Evolutionary conservation across 2,113 vertebrate species (phyloP).

Genomic region (Procavia capensis): DNA sequence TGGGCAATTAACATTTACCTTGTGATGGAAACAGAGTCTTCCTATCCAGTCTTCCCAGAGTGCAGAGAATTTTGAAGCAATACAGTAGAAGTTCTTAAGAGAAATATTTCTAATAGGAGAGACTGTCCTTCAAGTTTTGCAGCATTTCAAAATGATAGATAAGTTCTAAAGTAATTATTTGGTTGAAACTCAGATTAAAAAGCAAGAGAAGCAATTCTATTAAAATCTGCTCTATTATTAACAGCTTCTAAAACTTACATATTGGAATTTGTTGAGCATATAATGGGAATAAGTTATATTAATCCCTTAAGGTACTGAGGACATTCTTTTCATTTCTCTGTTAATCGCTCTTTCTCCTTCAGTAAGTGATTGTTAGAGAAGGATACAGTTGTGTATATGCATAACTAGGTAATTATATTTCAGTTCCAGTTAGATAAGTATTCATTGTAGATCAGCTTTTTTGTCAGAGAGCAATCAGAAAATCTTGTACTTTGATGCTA

Average conservation of each 20-base stretch:
- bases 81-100: slow-evolving; percentile 6
- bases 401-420: not conserved
- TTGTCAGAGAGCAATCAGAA: not conserved
- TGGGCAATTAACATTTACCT: not conserved
- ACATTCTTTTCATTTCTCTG: not conserved
- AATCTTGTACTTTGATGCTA: not conserved
- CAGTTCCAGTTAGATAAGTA: not conserved
- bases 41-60: slow-evolving; percentile 15
- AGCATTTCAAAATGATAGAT: slow-evolving; percentile 8
- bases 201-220: not conserved
- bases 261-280: not conserved
- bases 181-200: not conserved
- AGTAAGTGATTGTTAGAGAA: slow-evolving; percentile 8
- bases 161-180: not conserved
- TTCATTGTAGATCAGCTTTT: not conserved
- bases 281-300: not conserved
- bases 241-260: not conserved
- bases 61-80: slow-evolving; percentile 41
- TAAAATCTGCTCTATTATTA: not conserved
- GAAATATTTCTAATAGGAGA: slow-evolving; percentile 44
- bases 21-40: not conserved
- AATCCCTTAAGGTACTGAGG: not conserved
- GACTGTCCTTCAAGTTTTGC: not conserved
- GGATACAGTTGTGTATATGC: not conserved
- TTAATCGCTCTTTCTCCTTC: not conserved